Evolutionary conservation across 2,797 vertebrate species (phyloP).

Genomic region (Rallus crepitans): DNA sequence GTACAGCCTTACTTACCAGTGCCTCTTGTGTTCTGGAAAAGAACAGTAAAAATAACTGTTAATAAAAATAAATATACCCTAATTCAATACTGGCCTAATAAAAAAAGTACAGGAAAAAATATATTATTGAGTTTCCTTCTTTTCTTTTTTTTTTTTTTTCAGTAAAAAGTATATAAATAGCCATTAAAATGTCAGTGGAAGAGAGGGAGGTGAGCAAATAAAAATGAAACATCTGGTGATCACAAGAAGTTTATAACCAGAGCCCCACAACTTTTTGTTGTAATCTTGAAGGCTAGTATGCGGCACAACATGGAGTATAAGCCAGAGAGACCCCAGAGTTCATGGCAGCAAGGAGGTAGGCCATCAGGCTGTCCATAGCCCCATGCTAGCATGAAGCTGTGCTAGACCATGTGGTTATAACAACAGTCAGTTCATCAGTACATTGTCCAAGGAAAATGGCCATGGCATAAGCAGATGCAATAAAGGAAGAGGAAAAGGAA

Average conservation of each 20-base stretch:
- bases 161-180: not conserved
- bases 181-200: constrained; percentile 25
- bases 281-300: not conserved
- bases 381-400: not conserved
- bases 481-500: not conserved
- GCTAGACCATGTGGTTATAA: not conserved
- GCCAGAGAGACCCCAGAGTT: not conserved
- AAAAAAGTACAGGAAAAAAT: constrained; percentile 45
- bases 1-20: not conserved
- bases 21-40: constrained; percentile 5
- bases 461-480: not conserved
- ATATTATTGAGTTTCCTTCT: not conserved
- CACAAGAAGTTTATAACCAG: not conserved
- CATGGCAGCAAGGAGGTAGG: not conserved
- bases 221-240: constrained; percentile 20
- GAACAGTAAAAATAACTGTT: constrained; percentile 23
- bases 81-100: constrained; percentile 38
- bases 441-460: not conserved
- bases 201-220: not conserved
- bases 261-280: not conserved
- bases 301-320: not conserved
- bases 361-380: not conserved
- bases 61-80: constrained; percentile 54
- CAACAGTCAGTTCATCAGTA: not conserved
- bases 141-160: not conserved